Evolutionary conservation across 2,888 invertebrate genomes (phyloP).

Genomic region (Tenthredo distinguenda): DNA sequence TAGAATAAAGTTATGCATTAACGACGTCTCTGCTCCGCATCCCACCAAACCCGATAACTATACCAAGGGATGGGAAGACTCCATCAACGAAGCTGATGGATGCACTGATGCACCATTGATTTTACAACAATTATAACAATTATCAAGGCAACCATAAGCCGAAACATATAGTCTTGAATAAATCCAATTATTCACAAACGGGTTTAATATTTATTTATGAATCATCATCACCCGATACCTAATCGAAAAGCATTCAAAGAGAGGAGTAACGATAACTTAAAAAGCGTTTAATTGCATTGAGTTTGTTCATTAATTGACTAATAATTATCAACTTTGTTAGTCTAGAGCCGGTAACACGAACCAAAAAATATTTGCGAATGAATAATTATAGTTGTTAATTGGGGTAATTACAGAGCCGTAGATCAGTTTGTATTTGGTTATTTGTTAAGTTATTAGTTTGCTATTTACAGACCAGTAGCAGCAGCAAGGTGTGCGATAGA

Average conservation of each 20-base stretch:
- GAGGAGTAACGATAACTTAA: neutral
- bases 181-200: neutral
- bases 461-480: slow-evolving; percentile 8
- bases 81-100: neutral
- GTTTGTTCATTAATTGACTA: neutral
- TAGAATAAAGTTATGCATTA: slow-evolving; percentile 75
- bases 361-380: neutral
- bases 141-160: neutral
- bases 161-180: neutral
- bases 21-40: slow-evolving; percentile 56
- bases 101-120: slow-evolving; percentile 18
- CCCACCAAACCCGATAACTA: slow-evolving; percentile 32
- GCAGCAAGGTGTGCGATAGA: slow-evolving; percentile 2
- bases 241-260: neutral
- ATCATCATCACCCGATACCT: neutral
- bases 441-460: slow-evolving; percentile 46
- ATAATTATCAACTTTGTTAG: neutral
- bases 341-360: neutral
- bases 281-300: neutral
- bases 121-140: neutral
- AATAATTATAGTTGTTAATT: slow-evolving; percentile 39
- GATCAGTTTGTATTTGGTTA: slow-evolving; percentile 44
- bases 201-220: neutral
- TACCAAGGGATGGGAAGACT: slow-evolving; percentile 15
- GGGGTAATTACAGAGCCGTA: slow-evolving; percentile 28